These are phyloP conservation scores for Tarsius wallacei DNA, from an alignment of 2,797 vertebrate species.

Conservation along the genomic window DNA sequence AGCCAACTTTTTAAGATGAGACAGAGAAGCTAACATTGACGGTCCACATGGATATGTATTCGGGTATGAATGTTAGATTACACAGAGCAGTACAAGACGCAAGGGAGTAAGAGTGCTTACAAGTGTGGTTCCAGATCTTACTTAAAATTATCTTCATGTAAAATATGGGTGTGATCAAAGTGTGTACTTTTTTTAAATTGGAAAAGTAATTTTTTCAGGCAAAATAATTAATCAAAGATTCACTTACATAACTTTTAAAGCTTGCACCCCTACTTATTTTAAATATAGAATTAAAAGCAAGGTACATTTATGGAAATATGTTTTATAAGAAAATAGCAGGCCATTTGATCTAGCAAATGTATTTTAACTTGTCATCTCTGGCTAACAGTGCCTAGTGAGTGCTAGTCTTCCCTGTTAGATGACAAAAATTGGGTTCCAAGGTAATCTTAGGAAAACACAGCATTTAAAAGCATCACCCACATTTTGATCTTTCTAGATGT, in stretches of 20 bases:
- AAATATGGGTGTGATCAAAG: slow-evolving; percentile 19
- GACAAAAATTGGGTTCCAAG: background rate
- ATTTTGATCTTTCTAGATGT: fast-evolving
- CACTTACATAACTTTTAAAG: slow-evolving; percentile 5
- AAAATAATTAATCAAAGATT: slow-evolving; percentile 14
- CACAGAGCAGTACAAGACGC: fast-evolving
- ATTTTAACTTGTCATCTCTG: background rate
- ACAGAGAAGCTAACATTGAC: fast-evolving
- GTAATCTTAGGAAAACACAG: background rate
- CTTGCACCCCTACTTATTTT: background rate
- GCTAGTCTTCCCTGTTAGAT: fast-evolving
- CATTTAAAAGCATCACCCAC: too few species aligned
- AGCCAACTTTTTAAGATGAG: background rate
- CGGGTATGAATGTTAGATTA: fast-evolving
- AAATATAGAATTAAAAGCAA: slow-evolving; percentile 21
- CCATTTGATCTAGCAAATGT: background rate
- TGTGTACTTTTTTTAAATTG: background rate
- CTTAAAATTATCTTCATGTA: background rate
- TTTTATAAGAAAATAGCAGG: background rate
- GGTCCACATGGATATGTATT: fast-evolving
- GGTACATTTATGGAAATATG: background rate
- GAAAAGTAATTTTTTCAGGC: background rate
- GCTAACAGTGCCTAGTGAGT: fast-evolving
- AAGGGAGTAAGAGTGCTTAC: background rate
- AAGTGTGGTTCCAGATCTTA: background rate